These are phyloP conservation scores for Heteromyza rotundicornis DNA, from an alignment of 2,888 invertebrate genomes.

Conservation along the genomic window DNA sequence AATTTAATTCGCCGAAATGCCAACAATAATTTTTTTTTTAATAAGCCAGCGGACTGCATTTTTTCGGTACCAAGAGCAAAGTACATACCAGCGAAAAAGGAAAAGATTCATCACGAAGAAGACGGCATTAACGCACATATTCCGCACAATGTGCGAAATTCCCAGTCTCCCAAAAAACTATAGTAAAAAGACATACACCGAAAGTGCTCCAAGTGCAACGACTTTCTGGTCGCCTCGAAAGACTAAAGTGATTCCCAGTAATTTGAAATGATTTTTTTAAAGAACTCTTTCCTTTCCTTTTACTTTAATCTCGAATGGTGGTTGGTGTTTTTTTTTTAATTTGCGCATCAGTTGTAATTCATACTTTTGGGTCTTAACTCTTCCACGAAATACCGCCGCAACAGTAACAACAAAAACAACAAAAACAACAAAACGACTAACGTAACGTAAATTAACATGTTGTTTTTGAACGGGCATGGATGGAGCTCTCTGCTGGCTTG, in stretches of 20 bases:
- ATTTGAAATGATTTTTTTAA: not conserved
- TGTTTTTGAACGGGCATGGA: too few species aligned
- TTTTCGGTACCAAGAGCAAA: too few species aligned
- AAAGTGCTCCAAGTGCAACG: conserved; percentile 4
- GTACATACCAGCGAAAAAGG: too few species aligned
- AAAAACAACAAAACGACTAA: not conserved
- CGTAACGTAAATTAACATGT: conserved; percentile 1
- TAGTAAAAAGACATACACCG: not conserved
- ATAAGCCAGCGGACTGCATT: too few species aligned
- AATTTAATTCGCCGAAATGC: too few species aligned
- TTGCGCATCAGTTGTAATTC: conserved; percentile 54
- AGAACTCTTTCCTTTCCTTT: conserved; percentile 11
- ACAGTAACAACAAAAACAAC: conserved; percentile 30
- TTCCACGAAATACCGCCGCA: not conserved
- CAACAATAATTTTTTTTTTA: too few species aligned
- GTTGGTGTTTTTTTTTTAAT: too few species aligned
- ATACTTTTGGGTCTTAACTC: conserved; percentile 29
- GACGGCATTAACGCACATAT: not conserved
- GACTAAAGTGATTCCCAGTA: not conserved
- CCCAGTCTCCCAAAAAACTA: not conserved
- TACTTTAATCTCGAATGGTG: not conserved
- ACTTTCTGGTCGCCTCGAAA: not conserved
- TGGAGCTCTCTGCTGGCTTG: conserved; percentile 1
- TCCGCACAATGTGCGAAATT: conserved; percentile 2
- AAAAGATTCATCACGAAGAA: too few species aligned